These are phyloP conservation scores for Ypsolopha sequella DNA, from an alignment of 2,888 invertebrate species.

Conservation along the genomic window DNA sequence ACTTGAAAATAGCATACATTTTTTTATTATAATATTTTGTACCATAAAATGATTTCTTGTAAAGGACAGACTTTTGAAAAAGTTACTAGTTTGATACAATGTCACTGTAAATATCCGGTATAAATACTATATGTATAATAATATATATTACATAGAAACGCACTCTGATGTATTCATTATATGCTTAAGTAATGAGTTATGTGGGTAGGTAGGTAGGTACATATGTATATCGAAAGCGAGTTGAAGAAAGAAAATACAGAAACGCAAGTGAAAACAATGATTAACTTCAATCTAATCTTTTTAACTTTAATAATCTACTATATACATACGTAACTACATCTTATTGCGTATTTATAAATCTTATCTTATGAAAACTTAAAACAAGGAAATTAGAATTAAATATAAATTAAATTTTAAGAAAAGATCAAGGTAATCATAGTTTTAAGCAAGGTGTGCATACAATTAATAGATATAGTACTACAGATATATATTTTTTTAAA, in stretches of 20 bases:
- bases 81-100: too few relatives aligned
- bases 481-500: too few relatives aligned
- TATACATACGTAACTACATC: conserved; percentile 7
- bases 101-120: too few relatives aligned
- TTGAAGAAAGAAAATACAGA: neutral
- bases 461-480: too few relatives aligned
- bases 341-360: conserved; percentile 16
- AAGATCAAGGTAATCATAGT: conserved; percentile 67
- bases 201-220: too few relatives aligned
- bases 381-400: conserved; percentile 15
- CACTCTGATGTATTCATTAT: too few relatives aligned
- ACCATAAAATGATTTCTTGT: conserved; percentile 30
- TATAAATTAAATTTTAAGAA: conserved; percentile 33
- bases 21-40: conserved; percentile 33
- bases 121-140: too few relatives aligned
- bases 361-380: conserved; percentile 14
- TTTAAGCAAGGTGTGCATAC: conserved; percentile 5
- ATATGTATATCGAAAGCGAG: too few relatives aligned
- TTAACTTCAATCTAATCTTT: conserved; percentile 63
- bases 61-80: too few relatives aligned
- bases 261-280: conserved; percentile 35
- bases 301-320: conserved; percentile 1
- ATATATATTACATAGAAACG: too few relatives aligned
- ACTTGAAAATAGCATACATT: too few relatives aligned
- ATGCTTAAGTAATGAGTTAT: too few relatives aligned